phyloP scores from a whole-genome alignment of 1,140 invertebrate species.

The Amyelois transitella region DNA sequence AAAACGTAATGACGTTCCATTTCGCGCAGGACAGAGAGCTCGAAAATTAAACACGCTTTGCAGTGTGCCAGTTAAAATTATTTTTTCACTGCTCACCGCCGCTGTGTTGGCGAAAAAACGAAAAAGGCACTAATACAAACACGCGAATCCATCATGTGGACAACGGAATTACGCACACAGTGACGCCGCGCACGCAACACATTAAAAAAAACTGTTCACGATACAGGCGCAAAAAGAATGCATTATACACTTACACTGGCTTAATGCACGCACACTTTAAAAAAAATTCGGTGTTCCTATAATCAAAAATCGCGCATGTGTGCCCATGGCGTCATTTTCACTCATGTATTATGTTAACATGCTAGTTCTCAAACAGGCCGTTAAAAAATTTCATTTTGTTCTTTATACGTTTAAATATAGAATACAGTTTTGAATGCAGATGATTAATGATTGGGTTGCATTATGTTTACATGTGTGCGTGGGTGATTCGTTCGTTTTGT shows the following conservation, averaged over 20 bases:
- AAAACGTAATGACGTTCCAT: slow-evolving; percentile 73
- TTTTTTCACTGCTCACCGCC: slow-evolving; percentile 63
- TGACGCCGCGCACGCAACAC: slow-evolving; percentile 26
- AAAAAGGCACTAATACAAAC: slow-evolving; percentile 65
- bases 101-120: slow-evolving; percentile 59
- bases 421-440: slow-evolving; percentile 20
- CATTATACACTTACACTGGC: slow-evolving; percentile 39
- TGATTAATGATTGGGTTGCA: slow-evolving; percentile 67
- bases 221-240: slow-evolving; percentile 50
- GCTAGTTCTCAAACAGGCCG: slow-evolving; percentile 49
- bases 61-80: slow-evolving; percentile 72
- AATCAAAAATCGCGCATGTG: slow-evolving; percentile 55
- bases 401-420: slow-evolving; percentile 17
- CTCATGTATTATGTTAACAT: slow-evolving; percentile 60
- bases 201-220: slow-evolving; percentile 20
- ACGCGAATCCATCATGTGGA: slow-evolving; percentile 64
- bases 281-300: slow-evolving; percentile 68
- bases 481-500: slow-evolving; percentile 67
- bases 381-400: slow-evolving; percentile 24
- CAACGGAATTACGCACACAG: slow-evolving; percentile 54
- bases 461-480: slow-evolving; percentile 50
- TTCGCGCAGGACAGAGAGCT: slow-evolving; percentile 63
- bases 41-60: slow-evolving; percentile 69
- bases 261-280: slow-evolving; percentile 29
- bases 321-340: slow-evolving; percentile 54